Evolutionary conservation across 2,113 vertebrate genomes (phyloP).

Genomic region (Chlorodrepanis virens): DNA sequence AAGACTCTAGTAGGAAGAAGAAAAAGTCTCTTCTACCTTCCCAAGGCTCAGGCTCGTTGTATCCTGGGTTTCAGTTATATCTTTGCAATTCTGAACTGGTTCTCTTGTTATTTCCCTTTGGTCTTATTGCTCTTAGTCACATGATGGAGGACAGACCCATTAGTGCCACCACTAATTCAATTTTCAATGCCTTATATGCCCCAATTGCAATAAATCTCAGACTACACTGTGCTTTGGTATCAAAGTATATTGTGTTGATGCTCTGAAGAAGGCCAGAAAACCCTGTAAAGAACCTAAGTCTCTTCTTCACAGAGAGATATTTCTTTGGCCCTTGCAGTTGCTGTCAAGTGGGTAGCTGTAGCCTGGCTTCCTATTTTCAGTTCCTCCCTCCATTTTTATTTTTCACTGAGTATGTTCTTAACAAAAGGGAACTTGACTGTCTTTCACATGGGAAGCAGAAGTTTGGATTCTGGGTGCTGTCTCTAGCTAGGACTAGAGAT

Average conservation of each 20-base stretch:
- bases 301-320: neutral
- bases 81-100: neutral
- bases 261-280: neutral
- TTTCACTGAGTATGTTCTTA: neutral
- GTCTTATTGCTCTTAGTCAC: neutral
- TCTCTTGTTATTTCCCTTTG: neutral
- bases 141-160: neutral
- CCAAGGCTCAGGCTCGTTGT: neutral
- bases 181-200: neutral
- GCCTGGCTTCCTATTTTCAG: neutral
- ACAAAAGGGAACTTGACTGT: neutral
- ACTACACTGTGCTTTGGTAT: neutral
- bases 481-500: neutral
- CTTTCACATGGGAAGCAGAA: neutral
- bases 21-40: neutral
- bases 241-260: neutral
- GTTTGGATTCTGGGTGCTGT: neutral
- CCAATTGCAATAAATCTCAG: neutral
- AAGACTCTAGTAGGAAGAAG: neutral
- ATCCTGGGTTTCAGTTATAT: neutral
- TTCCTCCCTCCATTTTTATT: too few relatives aligned
- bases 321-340: neutral
- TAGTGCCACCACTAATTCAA: neutral
- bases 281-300: rapidly evolving
- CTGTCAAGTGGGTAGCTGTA: neutral